phyloP scores from a whole-genome alignment of 2,888 invertebrate genomes.

The Hypena proboscidalis region DNA sequence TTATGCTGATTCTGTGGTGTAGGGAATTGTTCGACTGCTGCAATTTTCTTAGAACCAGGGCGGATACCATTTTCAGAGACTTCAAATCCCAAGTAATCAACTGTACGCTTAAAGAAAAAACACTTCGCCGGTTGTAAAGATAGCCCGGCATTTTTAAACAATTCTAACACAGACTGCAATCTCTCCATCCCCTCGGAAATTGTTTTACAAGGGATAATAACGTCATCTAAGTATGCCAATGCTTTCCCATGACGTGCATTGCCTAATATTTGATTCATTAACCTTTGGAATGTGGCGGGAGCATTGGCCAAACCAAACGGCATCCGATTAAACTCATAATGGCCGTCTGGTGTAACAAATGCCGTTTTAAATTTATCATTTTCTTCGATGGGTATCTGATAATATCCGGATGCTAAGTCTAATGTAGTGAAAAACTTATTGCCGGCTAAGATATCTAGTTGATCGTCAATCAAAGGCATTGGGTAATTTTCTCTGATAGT shows the following conservation, averaged over 20 bases:
- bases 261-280: constrained; percentile 43
- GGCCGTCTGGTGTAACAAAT: constrained; percentile 42
- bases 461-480: constrained; percentile 34
- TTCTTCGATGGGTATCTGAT: constrained; percentile 42
- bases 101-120: constrained; percentile 29
- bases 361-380: constrained; percentile 35
- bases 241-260: too few species aligned
- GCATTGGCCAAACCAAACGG: constrained; percentile 44
- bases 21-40: constrained; percentile 31
- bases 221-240: constrained; percentile 39
- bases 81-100: constrained; percentile 45
- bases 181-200: constrained; percentile 26
- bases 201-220: constrained; percentile 27
- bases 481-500: constrained; percentile 33
- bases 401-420: constrained; percentile 36
- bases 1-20: constrained; percentile 35
- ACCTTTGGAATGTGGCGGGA: constrained; percentile 37
- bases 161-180: constrained; percentile 20
- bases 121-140: constrained; percentile 46
- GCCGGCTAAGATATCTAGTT: constrained; percentile 33
- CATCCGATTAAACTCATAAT: constrained; percentile 35
- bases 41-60: constrained; percentile 32
- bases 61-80: constrained; percentile 31
- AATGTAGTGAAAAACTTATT: constrained; percentile 24
- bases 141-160: constrained; percentile 14